Conservation (phyloP, 2,888 invertebrate species). For the Ichneumoninae sp. region DNA sequence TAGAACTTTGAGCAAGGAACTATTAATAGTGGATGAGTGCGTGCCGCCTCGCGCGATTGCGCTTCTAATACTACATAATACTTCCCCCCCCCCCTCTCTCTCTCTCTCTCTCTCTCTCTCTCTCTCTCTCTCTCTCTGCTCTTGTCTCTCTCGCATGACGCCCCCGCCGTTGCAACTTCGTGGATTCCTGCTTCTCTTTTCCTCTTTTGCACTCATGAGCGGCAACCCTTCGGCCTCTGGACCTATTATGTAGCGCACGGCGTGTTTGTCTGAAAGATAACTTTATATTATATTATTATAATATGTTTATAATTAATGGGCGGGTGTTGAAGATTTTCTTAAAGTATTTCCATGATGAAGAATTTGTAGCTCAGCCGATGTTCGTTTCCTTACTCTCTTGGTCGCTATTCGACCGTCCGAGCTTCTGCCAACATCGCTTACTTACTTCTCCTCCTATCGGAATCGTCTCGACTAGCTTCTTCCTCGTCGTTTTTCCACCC, state of each 20-base stretch:
- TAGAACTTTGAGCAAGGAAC: constrained; percentile 85
- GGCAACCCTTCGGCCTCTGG: constrained; percentile 21
- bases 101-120: too few relatives aligned
- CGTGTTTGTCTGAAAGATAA: too few relatives aligned
- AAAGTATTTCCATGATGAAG: too few relatives aligned
- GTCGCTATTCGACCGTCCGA: constrained; percentile 7
- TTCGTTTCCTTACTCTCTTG: constrained; percentile 11
- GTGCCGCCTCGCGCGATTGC: constrained; percentile 68
- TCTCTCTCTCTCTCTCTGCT: neutral
- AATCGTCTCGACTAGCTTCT: constrained; percentile 41
- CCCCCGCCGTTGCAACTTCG: neutral
- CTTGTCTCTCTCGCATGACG: constrained; percentile 27
- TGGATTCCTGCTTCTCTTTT: constrained; percentile 2
- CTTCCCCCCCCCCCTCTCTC: neutral
- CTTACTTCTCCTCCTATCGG: constrained; percentile 53
- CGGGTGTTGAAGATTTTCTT: too few relatives aligned
- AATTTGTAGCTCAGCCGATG: neutral
- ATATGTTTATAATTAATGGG: too few relatives aligned
- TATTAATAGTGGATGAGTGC: constrained; percentile 86
- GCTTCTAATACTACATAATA: constrained; percentile 35
- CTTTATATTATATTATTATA: too few relatives aligned
- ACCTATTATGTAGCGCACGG: neutral
- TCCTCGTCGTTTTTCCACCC: constrained; percentile 47
- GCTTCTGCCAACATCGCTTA: constrained; percentile 7
- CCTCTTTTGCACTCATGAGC: constrained; percentile 11